phyloP scores from a whole-genome alignment of 2,888 invertebrate genomes.

The Nemotelus nigrinus region DNA sequence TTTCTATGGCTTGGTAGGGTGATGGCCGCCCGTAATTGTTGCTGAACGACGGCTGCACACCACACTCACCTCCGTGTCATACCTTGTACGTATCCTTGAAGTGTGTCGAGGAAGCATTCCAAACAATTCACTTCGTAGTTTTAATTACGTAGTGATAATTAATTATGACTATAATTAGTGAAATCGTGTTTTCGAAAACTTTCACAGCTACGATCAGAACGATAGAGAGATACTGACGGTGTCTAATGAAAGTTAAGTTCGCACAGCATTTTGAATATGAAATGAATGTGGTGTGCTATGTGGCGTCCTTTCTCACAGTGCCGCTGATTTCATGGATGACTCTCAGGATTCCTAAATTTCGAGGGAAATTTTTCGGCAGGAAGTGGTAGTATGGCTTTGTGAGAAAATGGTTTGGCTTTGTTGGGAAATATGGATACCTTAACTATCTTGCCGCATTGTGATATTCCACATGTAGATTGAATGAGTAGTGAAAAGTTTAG shows the following conservation, averaged over 20 bases:
- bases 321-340: no score
- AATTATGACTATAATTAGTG: slow-evolving; percentile 28
- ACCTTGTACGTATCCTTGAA: background rate
- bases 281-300: slow-evolving; percentile 5
- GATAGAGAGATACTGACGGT: background rate
- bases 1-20: background rate
- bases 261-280: background rate
- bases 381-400: background rate
- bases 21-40: background rate
- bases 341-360: background rate
- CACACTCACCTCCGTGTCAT: background rate
- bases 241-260: background rate
- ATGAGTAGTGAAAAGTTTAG: no score
- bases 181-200: slow-evolving; percentile 16
- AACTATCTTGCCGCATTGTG: no score
- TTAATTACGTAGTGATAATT: slow-evolving; percentile 34
- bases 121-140: slow-evolving; percentile 2
- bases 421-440: no score
- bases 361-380: background rate
- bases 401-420: background rate
- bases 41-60: background rate
- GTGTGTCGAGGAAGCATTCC: background rate
- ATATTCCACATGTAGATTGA: no score
- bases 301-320: no score
- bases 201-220: background rate